phyloP scores from a whole-genome alignment of 2,113 vertebrate species.

The Sylvilagus bachmani region DNA sequence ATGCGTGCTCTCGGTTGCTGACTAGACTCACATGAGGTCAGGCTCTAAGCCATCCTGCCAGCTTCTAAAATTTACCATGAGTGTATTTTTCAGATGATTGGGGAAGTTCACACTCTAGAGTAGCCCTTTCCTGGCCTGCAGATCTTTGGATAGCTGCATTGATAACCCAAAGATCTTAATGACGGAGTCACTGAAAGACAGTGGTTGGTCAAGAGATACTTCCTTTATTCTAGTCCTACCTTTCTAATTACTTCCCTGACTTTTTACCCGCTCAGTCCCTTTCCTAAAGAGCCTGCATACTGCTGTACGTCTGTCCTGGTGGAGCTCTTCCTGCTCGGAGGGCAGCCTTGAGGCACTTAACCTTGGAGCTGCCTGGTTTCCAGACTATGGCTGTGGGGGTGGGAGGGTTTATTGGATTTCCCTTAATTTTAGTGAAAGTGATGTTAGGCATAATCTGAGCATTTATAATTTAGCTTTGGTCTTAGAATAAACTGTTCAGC shows the following conservation, averaged over 20 bases:
- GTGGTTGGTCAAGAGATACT: neutral
- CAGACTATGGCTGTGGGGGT: neutral
- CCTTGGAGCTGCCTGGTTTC: neutral
- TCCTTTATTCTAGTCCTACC: neutral
- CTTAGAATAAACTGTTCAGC: neutral
- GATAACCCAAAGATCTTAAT: neutral
- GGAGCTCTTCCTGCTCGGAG: neutral
- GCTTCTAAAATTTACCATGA: neutral
- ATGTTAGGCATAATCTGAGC: neutral
- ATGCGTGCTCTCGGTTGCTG: neutral
- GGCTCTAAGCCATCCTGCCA: neutral
- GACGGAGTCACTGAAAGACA: neutral
- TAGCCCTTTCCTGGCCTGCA: slow-evolving; percentile 19
- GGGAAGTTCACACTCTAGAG: neutral
- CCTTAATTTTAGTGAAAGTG: neutral
- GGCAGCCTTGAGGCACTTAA: neutral
- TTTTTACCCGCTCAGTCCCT: neutral
- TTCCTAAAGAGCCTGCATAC: neutral
- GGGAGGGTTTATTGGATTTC: neutral
- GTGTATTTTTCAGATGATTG: neutral
- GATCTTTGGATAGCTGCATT: slow-evolving; percentile 42
- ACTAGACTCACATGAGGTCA: neutral
- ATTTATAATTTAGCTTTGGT: neutral
- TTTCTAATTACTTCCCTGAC: neutral
- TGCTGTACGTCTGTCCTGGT: too few relatives aligned